These are phyloP conservation scores for Folsomia manolachei DNA, from an alignment of 2,888 invertebrate genomes.

Conservation along the genomic window DNA sequence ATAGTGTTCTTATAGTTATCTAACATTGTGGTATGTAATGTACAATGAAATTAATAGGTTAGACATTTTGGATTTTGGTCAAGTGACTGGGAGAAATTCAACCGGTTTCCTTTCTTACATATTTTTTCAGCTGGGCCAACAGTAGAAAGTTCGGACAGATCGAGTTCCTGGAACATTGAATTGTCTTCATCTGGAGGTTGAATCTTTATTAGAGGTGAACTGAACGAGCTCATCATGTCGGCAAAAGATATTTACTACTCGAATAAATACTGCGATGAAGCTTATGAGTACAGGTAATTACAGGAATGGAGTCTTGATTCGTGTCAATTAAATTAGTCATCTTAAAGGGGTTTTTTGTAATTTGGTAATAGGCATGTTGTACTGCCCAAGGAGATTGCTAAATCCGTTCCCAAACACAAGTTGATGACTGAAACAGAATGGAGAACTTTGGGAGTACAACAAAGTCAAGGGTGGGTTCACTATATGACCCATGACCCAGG, in stretches of 20 bases:
- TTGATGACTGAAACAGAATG: constrained; percentile 92
- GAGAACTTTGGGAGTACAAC: constrained; percentile 91
- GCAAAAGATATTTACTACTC: constrained; percentile 82
- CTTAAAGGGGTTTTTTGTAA: constrained; percentile 11
- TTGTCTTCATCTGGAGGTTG: background rate
- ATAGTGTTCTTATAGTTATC: too few species aligned
- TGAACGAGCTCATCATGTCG: constrained; percentile 35
- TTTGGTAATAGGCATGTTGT: constrained; percentile 78
- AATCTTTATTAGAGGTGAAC: background rate
- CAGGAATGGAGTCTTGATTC: background rate
- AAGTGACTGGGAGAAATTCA: too few species aligned
- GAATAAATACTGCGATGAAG: constrained; percentile 86
- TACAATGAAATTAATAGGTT: too few species aligned
- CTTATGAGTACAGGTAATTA: constrained; percentile 84
- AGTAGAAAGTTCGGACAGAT: too few species aligned
- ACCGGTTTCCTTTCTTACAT: too few species aligned
- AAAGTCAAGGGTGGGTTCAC: constrained; percentile 94
- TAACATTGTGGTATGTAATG: too few species aligned
- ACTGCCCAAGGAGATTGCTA: constrained; percentile 85
- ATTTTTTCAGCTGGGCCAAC: too few species aligned
- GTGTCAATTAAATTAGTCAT: background rate
- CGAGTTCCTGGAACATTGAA: too few species aligned
- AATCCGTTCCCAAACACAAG: constrained; percentile 85
- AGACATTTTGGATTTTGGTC: too few species aligned
- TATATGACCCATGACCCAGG: constrained; percentile 95